A percentile compares a stretch with the other conserved stretches of the same genome.
These are phyloP conservation scores for Drosophila anomelani DNA, from an alignment of 2,888 invertebrate genomes.

Conservation along the genomic window DNA sequence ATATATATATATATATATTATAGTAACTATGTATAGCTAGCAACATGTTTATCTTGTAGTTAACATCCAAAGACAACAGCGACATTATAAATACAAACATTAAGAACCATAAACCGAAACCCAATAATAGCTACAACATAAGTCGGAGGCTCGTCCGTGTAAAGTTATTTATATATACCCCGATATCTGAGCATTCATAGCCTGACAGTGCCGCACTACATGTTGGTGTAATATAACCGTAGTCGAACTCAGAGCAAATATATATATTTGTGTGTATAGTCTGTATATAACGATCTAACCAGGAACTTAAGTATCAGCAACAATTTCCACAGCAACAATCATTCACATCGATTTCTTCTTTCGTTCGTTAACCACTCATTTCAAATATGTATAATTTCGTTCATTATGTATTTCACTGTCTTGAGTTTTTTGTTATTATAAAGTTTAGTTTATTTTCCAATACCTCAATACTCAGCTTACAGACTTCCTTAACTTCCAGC, in stretches of 20 bases:
- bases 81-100: conserved; percentile 45
- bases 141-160: conserved; percentile 44
- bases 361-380: conserved; percentile 18
- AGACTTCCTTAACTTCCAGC: conserved; percentile 22
- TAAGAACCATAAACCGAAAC: background rate
- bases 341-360: conserved; percentile 33
- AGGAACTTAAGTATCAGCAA: conserved; percentile 38
- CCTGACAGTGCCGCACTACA: conserved; percentile 34
- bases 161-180: conserved; percentile 21
- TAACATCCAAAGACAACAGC: conserved; percentile 43
- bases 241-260: conserved; percentile 1
- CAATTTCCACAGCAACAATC: conserved; percentile 44
- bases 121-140: background rate
- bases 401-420: conserved; percentile 8
- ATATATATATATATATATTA: conserved; percentile 35
- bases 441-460: conserved; percentile 1
- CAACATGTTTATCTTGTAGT: conserved; percentile 78
- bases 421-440: background rate
- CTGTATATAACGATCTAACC: conserved; percentile 26
- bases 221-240: conserved; percentile 35
- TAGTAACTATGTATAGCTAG: conserved; percentile 81
- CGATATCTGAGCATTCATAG: conserved; percentile 16
- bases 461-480: conserved; percentile 21
- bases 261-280: conserved; percentile 33
- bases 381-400: conserved; percentile 4